These are phyloP conservation scores for Ovis canadensis DNA, from an alignment of 2,113 vertebrate genomes.

Conservation along the genomic window DNA sequence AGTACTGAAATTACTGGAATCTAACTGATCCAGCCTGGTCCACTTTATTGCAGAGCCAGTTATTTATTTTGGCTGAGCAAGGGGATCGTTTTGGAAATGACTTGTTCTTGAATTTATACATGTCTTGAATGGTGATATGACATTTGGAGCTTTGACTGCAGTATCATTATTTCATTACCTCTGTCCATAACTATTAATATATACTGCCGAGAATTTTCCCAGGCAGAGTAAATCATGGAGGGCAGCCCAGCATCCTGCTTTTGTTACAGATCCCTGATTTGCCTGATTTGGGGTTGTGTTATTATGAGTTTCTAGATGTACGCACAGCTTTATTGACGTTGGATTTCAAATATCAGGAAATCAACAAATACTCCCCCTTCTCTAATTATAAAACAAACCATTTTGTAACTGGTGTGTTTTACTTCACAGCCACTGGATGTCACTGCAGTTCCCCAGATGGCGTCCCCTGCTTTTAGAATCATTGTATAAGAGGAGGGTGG, in stretches of 20 bases:
- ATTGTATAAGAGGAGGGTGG: not conserved
- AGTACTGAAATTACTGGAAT: not conserved
- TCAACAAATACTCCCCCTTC: not conserved
- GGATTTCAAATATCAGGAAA: not conserved
- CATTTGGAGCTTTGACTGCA: not conserved
- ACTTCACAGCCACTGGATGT: constrained; percentile 67
- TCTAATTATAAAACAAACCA: not conserved
- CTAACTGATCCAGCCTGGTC: not conserved
- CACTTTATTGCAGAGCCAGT: not conserved
- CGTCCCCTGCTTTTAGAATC: not conserved
- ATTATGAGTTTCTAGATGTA: not conserved
- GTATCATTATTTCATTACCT: not conserved
- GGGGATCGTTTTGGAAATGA: not conserved
- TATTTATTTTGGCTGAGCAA: not conserved
- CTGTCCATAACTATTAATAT: not conserved
- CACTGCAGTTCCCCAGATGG: constrained; percentile 63
- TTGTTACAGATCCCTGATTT: not conserved
- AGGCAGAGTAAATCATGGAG: not conserved
- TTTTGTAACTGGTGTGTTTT: not conserved
- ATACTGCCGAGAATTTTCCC: not conserved
- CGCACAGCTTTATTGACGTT: not conserved
- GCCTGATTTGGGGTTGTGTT: not conserved
- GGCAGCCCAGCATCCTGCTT: not conserved
- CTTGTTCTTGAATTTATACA: not conserved
- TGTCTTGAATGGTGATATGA: not conserved